Evolutionary conservation across 2,797 vertebrate species (phyloP).

Genomic region (Anableps anableps): DNA sequence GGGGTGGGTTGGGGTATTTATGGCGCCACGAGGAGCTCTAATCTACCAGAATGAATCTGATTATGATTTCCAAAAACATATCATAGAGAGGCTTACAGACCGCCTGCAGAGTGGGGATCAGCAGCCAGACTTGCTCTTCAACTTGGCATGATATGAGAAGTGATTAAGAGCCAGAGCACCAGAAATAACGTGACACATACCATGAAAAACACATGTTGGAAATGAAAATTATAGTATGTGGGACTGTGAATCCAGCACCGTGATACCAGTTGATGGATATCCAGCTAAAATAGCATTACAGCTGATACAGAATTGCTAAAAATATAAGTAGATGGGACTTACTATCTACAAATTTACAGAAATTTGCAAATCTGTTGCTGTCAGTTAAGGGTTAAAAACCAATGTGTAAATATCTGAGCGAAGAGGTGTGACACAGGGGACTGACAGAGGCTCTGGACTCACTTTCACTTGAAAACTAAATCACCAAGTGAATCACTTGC

Average conservation of each 20-base stretch:
- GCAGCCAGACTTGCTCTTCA: constrained; percentile 27
- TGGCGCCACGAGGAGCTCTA: constrained; percentile 15
- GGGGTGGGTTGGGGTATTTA: constrained; percentile 1
- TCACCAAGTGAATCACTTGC: constrained; percentile 15
- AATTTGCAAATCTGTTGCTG: not conserved
- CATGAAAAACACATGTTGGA: constrained; percentile 6
- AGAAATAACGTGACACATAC: constrained; percentile 21
- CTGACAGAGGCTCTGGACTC: constrained; percentile 1
- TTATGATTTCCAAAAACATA: constrained; percentile 37
- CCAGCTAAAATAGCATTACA: not conserved
- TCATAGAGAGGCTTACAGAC: constrained; percentile 32
- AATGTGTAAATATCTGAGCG: constrained; percentile 1
- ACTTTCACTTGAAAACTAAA: constrained; percentile 5
- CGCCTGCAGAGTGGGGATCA: constrained; percentile 26
- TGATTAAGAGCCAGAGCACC: constrained; percentile 15
- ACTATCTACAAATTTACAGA: no score
- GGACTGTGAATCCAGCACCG: not conserved
- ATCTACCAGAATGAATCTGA: constrained; percentile 36
- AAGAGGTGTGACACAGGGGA: not conserved
- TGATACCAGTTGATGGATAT: not conserved
- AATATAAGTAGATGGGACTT: not conserved
- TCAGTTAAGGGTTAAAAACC: constrained; percentile 2
- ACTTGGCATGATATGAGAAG: constrained; percentile 9
- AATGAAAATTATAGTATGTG: not conserved
- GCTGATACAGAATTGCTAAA: not conserved